Percentiles rank a stretch among this genome's conserved stretches.
Evolutionary conservation across 2,888 invertebrate genomes (phyloP).

Genomic region (Lepas anatifera): DNA sequence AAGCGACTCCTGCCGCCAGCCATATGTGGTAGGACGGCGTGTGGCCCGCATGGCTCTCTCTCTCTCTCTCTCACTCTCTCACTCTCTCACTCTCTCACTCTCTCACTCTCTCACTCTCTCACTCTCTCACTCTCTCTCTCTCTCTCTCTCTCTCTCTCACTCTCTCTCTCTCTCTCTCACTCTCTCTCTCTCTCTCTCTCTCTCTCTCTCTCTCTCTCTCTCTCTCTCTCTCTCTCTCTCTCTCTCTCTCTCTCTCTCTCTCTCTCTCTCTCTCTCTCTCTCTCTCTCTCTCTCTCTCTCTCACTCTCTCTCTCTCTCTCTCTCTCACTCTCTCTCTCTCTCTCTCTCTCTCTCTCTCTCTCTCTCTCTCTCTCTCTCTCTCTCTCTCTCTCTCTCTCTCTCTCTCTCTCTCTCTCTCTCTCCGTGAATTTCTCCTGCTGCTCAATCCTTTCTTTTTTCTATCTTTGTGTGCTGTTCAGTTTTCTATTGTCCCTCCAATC

Average conservation of each 20-base stretch:
- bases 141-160: too few species aligned
- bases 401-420: constrained; percentile 6
- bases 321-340: background rate
- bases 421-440: background rate
- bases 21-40: background rate
- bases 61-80: background rate
- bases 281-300: constrained; percentile 6
- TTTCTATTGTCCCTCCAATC: too few species aligned
- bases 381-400: background rate
- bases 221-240: constrained; percentile 5
- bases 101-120: too few species aligned
- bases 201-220: background rate
- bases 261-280: constrained; percentile 5
- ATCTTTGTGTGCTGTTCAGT: too few species aligned
- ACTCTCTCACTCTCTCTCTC: too few species aligned
- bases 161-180: too few species aligned
- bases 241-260: constrained; percentile 2
- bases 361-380: too few species aligned
- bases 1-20: background rate
- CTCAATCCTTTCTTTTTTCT: too few species aligned
- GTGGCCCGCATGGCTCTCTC: background rate
- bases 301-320: background rate
- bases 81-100: background rate
- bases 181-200: too few species aligned
- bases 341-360: background rate